Base-by-base conservation (phyloP, 2,888 invertebrate species). In the Melangyna quadrimaculata region DNA sequence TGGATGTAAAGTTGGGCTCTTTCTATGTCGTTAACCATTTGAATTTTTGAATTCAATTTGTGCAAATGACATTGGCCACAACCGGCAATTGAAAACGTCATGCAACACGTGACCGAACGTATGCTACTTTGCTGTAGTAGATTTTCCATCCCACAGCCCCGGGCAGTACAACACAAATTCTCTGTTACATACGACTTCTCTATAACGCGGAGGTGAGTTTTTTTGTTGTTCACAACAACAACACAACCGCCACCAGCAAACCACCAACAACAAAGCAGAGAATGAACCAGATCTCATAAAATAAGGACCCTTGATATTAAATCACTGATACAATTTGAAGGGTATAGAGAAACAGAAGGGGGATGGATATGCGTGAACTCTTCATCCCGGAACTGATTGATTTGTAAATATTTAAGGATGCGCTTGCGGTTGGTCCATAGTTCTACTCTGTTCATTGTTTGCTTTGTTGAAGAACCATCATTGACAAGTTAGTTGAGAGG, bases 1-100 rank as follows among this genome's bases (percentile, higher is more conserved):
- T 75, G 48, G 17, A 7, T 65, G 73, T 63, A 74, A 43, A 70
- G 53, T 57, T 74, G 65, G 75, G 81, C 72, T 73, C 32, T 65
- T 35, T 81, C 79, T 72, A 10, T 69, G 74, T 74, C 78, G 74
- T 82, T 78, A 61, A 87, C 82, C 82, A 82, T 82, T 87, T 74
- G 67, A 63, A 59, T 70, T 80, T 67, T 77, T 70, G 61, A 51
- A 59, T 65, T 74, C 35, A 45, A 48, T 78, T 87, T 87, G 72
- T 88, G 88, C 88, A 81, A 81, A 79, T 83, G 87, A 87, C 87
- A 88, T 81, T 87, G 80, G 87, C 88, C 87, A 78, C 87, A 88
- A 88, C 88, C 87, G 83, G 81, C 88, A 88, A 88, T 88, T 88
- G 88, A 86, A 88, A 78, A 88, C 78, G 87, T 88, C 88, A 88